Evolutionary conservation across 2,113 vertebrate genomes (phyloP), one percentile per base, ranked within the genome.

Genomic region (Mesocricetus auratus): DNA sequence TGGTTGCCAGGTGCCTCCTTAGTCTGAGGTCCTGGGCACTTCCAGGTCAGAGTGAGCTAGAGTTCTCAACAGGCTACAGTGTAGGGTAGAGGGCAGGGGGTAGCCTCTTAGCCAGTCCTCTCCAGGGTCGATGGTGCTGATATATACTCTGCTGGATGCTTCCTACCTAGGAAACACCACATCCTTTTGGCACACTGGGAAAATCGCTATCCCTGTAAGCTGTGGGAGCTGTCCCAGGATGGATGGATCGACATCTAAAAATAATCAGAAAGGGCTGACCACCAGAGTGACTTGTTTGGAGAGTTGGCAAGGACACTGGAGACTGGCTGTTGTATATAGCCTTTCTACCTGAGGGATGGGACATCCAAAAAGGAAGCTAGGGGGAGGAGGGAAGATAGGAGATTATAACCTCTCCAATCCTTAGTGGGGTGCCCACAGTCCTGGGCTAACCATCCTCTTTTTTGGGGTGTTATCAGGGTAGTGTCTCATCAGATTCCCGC

Each of bases 141-240:
- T 78, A 83, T 83, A 13, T 85, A 94, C 42, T 81, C 86, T 69
- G 78, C 69, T 33, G 47, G 62, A 69, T 21, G 79, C 74, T 42
- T 26, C 9, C 26, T 56, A 31, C 42, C 85, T 58, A 62, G 83
- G 31, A 96, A 93, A 73, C 53, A n/a, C 8, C 31, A n/a, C 58
- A 79, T 90, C 93, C 85, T 85, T 85, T 85, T 64, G 86, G 39
- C 31, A 78, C 42, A 3, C 79, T 92, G 95, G 94, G 79, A 87
- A 96, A 97, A 95, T 60, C 90, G 82, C 88, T 68, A 82, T 91
- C 53, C 64, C 26, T 77, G 50, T 26, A 66, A 86, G 81, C 96
- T 10, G 58, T 91, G 86, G 86, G 78, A 0, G 33, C 79, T 6
- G 39, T 68, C 86, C 81, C 17, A 0, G 53, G 16, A 60, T 9